Base-by-base conservation (phyloP, 2,888 invertebrate species). In the Colostygia pectinataria region DNA sequence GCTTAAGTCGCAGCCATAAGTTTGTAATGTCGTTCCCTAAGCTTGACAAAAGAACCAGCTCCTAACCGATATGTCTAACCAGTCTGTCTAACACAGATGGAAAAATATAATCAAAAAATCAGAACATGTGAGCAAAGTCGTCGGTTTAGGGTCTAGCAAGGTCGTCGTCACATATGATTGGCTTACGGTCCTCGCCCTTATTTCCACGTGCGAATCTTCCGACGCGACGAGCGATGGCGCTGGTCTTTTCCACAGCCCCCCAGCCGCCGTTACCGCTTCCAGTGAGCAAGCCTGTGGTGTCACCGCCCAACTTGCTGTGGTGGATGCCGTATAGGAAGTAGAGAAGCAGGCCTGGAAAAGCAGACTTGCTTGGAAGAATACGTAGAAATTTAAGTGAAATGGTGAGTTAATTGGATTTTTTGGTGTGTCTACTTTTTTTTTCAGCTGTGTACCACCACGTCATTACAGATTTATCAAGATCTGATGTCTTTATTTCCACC, bases 291-390 rank as follows among this genome's bases (percentile, higher is more conserved):
- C 91, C 89, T 0, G 89, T 80, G 1, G 86, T 86, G n/a, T 90
- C 89, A 51, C 90, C 93, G 25, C 95, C 94, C 63, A 96, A 93
- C 77, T 95, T 95, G 79, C 96, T 97, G 76, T 96, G 94, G 71
- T 95, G 95, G 52, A 97, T 95, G 2, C 96, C 96, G 75, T 97
- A 96, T 1, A 95, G 83, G 81, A 96, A 96, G 77, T 97, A 97
- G 4, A 96, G 92, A 15, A 96, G 83, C 75, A 96, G 90, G 38
- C 96, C 96, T 96, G 84, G 9, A 91, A 77, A 32, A 29, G 8
- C 6, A 20, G 4, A 37, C 12, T 15, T 37, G 9, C 6, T 18
- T 27, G 18, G 10, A 27, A 9, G 27, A 10, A 10, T 4, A 10
- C 10, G 10, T 10, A 27, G 10, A 10, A 4, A 18, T 18, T n/a